Evolutionary conservation across 2,888 invertebrate genomes (phyloP).

Genomic region (Icerya purchasi): DNA sequence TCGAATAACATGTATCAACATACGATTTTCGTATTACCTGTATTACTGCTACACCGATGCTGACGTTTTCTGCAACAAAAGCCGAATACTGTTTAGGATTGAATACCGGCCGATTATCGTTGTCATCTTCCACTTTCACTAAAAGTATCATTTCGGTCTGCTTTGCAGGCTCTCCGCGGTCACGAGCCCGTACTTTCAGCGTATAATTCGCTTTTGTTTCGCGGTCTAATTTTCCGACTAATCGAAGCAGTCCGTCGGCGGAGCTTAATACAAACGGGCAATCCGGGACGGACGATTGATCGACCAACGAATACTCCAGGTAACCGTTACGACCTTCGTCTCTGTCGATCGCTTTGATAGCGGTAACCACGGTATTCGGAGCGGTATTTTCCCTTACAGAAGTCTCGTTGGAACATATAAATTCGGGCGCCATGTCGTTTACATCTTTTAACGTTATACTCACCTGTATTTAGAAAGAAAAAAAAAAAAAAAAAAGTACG

Average conservation of each 20-base stretch:
- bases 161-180: constrained; percentile 65
- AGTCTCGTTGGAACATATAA: constrained; percentile 57
- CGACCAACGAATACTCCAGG: constrained; percentile 55
- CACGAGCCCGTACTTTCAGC: constrained; percentile 58
- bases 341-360: constrained; percentile 66
- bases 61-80: constrained; percentile 78
- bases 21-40: too few species aligned
- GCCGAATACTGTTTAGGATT: constrained; percentile 77
- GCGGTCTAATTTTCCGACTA: constrained; percentile 67
- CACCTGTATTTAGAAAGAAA: constrained; percentile 35
- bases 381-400: constrained; percentile 66
- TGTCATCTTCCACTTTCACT: constrained; percentile 63
- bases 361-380: constrained; percentile 66
- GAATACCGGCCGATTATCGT: constrained; percentile 74
- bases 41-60: constrained; percentile 72
- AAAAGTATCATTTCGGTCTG: constrained; percentile 43
- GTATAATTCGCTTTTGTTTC: constrained; percentile 54
- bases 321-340: constrained; percentile 82
- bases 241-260: constrained; percentile 66
- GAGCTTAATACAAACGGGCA: constrained; percentile 58
- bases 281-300: constrained; percentile 23
- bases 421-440: constrained; percentile 76
- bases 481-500: not conserved
- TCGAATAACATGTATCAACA: too few species aligned
- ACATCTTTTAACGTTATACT: constrained; percentile 70